A percentile compares a stretch with the other conserved stretches of the same genome.
Conservation (phyloP, 2,113 vertebrate genomes). For the Cervus canadensis region DNA sequence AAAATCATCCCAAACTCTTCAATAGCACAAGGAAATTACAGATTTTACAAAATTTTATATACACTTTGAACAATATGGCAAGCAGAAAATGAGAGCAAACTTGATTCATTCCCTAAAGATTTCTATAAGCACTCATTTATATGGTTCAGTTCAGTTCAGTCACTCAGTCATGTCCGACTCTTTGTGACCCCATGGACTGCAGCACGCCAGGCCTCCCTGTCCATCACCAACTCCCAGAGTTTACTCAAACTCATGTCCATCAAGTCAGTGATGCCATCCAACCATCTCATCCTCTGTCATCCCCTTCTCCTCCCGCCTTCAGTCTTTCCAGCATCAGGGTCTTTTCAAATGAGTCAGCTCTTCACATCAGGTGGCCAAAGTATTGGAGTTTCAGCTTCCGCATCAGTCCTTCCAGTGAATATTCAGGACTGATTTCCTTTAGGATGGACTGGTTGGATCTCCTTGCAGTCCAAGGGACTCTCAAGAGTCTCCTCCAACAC, state of each 20-base stretch:
- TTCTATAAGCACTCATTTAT: not conserved
- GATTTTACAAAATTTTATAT: conserved; percentile 14
- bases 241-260: not conserved
- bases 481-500: not conserved
- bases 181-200: not conserved
- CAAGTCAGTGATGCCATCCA: not conserved
- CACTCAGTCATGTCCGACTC: fast-evolving
- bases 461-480: not conserved
- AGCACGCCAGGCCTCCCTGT: not conserved
- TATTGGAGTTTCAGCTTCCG: not conserved
- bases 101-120: not conserved
- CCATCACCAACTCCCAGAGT: not conserved
- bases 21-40: not conserved
- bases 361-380: not conserved
- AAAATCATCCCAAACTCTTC: not conserved
- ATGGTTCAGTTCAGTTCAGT: not conserved
- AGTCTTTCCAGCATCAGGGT: not conserved
- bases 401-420: not conserved
- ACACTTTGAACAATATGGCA: not conserved
- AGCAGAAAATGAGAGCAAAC: not conserved
- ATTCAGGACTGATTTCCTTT: not conserved
- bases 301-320: not conserved
- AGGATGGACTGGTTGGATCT: not conserved
- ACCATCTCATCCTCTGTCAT: not conserved
- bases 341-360: not conserved